Evolutionary conservation across 1,140 invertebrate genomes (phyloP).

Genomic region (Drosophila kepulauana): DNA sequence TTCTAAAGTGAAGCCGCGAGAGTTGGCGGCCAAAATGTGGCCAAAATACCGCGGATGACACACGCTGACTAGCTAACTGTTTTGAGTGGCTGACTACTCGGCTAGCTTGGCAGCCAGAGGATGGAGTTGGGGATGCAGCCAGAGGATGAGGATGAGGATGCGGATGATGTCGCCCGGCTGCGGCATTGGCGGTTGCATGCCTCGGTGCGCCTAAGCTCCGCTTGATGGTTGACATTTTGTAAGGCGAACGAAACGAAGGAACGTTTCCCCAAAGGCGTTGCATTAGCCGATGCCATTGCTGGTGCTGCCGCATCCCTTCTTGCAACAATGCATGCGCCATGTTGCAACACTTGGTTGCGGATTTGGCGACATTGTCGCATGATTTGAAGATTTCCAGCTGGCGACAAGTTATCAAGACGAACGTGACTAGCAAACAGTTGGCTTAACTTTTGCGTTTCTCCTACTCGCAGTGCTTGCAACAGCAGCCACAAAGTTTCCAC

Average conservation of each 20-base stretch:
- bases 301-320: constrained; percentile 14
- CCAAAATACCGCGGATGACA: constrained; percentile 57
- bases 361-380: constrained; percentile 77
- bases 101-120: background rate
- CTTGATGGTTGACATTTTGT: constrained; percentile 57
- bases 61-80: constrained; percentile 6
- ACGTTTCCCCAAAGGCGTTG: constrained; percentile 41
- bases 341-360: constrained; percentile 75
- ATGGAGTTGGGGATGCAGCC: too few relatives aligned
- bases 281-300: background rate
- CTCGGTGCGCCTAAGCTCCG: constrained; percentile 70
- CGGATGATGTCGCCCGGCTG: background rate
- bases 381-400: constrained; percentile 78
- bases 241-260: constrained; percentile 11
- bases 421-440: constrained; percentile 80
- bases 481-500: constrained; percentile 11
- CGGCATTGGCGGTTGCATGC: constrained; percentile 56
- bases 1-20: constrained; percentile 55
- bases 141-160: constrained; percentile 15
- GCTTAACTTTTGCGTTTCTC: constrained; percentile 63
- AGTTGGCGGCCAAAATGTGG: constrained; percentile 62
- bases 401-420: constrained; percentile 82
- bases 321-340: constrained; percentile 64
- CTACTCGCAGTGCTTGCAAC: constrained; percentile 1
- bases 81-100: constrained; percentile 2